Conservation (phyloP, 2,113 vertebrate species). For the Xenus cinereus region DNA sequence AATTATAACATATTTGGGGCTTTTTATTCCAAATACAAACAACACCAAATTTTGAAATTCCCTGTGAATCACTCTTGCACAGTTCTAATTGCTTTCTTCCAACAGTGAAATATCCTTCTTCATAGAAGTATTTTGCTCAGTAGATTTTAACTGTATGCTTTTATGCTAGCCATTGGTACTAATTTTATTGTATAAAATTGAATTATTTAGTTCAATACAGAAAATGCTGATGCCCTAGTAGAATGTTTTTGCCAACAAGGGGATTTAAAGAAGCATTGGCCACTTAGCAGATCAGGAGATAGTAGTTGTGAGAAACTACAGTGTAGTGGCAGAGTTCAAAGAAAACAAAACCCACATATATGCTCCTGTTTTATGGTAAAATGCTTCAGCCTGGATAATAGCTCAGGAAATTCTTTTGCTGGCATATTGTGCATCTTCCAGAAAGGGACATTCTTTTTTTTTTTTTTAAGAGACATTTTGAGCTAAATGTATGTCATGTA, state of each 20-base stretch:
- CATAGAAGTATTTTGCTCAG: not conserved
- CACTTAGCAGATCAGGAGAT: not conserved
- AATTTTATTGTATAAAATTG: not conserved
- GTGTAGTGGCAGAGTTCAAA: not conserved
- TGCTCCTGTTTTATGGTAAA: not conserved
- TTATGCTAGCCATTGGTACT: not conserved
- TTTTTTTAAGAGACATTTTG: not conserved
- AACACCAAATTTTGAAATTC: not conserved
- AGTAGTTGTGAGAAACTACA: not conserved
- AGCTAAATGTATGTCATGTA: not conserved
- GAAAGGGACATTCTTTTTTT: not conserved
- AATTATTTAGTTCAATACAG: not conserved
- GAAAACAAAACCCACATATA: not conserved
- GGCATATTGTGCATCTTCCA: not conserved
- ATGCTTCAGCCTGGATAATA: not conserved
- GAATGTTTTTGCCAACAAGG: not conserved
- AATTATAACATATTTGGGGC: not conserved
- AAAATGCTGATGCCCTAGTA: not conserved
- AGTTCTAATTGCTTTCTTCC: not conserved
- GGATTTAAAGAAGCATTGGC: not conserved
- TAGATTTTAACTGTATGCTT: not conserved
- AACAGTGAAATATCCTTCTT: not conserved
- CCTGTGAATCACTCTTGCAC: not conserved
- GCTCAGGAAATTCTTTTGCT: not conserved
- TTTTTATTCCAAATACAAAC: not conserved